Percentiles rank a stretch among this genome's conserved stretches.
Evolutionary conservation across 2,888 invertebrate species (phyloP).

Genomic region (Scaeva pyrastri): DNA sequence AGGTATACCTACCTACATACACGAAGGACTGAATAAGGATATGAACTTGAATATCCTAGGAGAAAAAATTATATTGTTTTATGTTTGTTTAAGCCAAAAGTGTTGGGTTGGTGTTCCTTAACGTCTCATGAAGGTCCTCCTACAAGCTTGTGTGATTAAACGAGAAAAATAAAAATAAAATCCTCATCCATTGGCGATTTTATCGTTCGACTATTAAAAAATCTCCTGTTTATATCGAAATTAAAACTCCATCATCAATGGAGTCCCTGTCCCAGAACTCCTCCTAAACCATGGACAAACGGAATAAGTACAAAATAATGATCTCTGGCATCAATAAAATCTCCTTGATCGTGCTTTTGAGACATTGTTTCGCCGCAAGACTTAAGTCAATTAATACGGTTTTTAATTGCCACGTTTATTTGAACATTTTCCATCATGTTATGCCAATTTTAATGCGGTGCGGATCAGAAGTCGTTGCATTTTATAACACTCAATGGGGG

Average conservation of each 20-base stretch:
- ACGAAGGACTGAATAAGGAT: slow-evolving; percentile 1
- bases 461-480: slow-evolving; percentile 50
- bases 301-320: slow-evolving; percentile 52
- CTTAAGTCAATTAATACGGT: slow-evolving; percentile 67
- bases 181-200: slow-evolving; percentile 59
- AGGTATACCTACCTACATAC: no score
- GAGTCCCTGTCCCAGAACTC: no score
- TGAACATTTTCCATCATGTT: slow-evolving; percentile 69
- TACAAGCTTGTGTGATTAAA: slow-evolving; percentile 13
- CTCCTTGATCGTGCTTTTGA: slow-evolving; percentile 61
- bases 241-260: no score
- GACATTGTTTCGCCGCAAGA: slow-evolving; percentile 71
- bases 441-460: slow-evolving; percentile 33
- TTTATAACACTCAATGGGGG: slow-evolving; percentile 47
- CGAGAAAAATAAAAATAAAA: slow-evolving; percentile 51
- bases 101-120: slow-evolving; percentile 31
- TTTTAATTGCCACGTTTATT: slow-evolving; percentile 71
- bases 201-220: slow-evolving; percentile 62
- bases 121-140: slow-evolving; percentile 40
- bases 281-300: no score
- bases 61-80: not conserved
- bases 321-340: slow-evolving; percentile 60
- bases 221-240: slow-evolving; percentile 33
- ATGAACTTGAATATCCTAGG: not conserved
- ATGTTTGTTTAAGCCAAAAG: slow-evolving; percentile 7